phyloP scores from a whole-genome alignment of 2,888 invertebrate species.

The Lasioglossum marginatum region DNA sequence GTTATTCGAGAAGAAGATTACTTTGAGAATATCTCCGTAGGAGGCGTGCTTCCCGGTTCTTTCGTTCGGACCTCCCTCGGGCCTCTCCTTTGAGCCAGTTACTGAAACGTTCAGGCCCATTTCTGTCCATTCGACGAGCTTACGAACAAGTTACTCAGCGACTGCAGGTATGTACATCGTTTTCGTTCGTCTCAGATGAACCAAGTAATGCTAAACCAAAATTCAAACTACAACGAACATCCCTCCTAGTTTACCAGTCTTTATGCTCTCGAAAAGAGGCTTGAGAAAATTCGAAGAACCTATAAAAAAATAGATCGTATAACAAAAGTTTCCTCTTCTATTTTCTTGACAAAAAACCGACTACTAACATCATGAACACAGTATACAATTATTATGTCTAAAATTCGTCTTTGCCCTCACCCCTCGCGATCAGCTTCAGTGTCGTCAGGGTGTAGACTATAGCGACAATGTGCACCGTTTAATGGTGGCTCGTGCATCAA shows the following conservation, averaged over 20 bases:
- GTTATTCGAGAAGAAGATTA: slow-evolving; percentile 60
- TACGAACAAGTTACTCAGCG: neutral
- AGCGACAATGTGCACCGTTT: slow-evolving; percentile 32
- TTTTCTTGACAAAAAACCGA: too few species aligned
- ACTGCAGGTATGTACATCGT: neutral
- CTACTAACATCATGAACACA: too few species aligned
- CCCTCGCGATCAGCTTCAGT: neutral
- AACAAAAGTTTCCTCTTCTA: too few species aligned
- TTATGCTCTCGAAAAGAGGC: too few species aligned
- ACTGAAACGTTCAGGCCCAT: neutral
- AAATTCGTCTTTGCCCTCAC: neutral
- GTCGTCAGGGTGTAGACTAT: slow-evolving; percentile 19
- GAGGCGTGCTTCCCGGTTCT: slow-evolving; percentile 11
- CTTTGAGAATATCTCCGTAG: slow-evolving; percentile 49
- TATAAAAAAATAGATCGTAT: too few species aligned
- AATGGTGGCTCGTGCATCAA: slow-evolving; percentile 63
- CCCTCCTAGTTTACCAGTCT: too few species aligned
- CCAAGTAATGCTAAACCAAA: neutral
- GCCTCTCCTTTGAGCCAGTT: neutral
- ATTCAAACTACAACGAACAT: too few species aligned
- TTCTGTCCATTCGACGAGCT: neutral
- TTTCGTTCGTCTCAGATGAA: neutral
- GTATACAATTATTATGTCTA: neutral
- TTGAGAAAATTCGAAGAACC: too few species aligned
- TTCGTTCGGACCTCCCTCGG: neutral